These are phyloP conservation scores for Tipula confusa DNA, from an alignment of 2,888 invertebrate species.

Conservation along the genomic window DNA sequence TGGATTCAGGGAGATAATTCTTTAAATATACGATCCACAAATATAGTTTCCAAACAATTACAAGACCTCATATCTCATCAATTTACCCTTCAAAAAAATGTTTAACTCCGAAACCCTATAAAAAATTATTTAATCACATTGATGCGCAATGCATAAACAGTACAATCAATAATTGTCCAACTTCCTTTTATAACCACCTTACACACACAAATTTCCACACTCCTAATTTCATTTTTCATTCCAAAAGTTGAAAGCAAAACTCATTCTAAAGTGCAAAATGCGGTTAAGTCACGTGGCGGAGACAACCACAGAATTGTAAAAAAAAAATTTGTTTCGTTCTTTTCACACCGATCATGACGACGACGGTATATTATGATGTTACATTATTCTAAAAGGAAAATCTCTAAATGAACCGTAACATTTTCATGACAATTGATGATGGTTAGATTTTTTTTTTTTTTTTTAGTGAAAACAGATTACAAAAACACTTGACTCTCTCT, in stretches of 20 bases:
- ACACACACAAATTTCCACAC: background rate
- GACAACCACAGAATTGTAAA: background rate
- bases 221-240: background rate
- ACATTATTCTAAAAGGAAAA: background rate
- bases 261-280: slow-evolving; percentile 26
- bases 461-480: background rate
- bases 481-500: background rate
- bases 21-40: too few relatives aligned
- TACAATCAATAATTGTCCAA: background rate
- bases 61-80: too few relatives aligned
- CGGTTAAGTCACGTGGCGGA: slow-evolving; percentile 27
- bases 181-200: background rate
- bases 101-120: too few relatives aligned
- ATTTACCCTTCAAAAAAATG: too few relatives aligned
- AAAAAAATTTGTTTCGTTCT: background rate
- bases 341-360: background rate
- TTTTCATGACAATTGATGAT: background rate
- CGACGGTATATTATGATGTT: background rate
- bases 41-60: too few relatives aligned
- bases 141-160: background rate
- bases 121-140: background rate
- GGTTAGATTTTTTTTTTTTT: background rate
- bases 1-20: too few relatives aligned
- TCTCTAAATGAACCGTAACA: background rate
- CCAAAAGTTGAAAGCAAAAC: background rate